Base-by-base conservation (phyloP, 2,113 vertebrate genomes). In the Dasyprocta punctata region DNA sequence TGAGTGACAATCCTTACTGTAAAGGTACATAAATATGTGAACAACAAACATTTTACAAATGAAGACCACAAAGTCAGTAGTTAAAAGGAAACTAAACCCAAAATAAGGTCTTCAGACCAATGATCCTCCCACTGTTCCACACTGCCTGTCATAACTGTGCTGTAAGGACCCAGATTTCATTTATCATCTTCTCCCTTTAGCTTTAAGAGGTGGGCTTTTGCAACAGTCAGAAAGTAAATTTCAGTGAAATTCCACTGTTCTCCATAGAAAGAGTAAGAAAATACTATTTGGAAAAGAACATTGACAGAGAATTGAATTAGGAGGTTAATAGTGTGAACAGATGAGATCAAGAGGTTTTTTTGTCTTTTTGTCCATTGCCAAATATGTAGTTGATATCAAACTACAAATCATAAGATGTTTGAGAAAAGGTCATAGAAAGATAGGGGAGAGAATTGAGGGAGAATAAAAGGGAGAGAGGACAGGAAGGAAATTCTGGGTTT, bases 261-360 rank as follows among this genome's bases (percentile, higher is more conserved):
- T 88, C 56, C 26, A 77, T 49, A 93, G 63, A 97, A 92, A 90
- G 14, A 84, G 58, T 92, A 93, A 92, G 60, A 86, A 54, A 65
- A 87, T 56, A 87, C 33, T 93, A 36, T 49, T 87, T 95, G 77
- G 81, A 94, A 96, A 88, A 36, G 36, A 94, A 95, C 33, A 90
- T 38, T 92, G 33, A 19, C 56, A 87, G 75, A 94, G 17, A 94
- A 96, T 60, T 84, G 63, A 85, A 92, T 87, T 61, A 90, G 16
- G 30, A 93, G 26, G 61, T 90, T 84, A 80, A 54, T 49, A 38
- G 13, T 89, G 1, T 78, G 77, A 95, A 97, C 2, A 85, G 38
- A 81, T 75, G 61, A 95, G 44, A 89, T 67, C 30, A 81, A 41
- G 41, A 88, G 19, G 0, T 78, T 52, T 44, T 81, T 95, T 90